These are phyloP conservation scores for Forbesichthys papilliferus DNA, from an alignment of 2,113 vertebrate genomes.

Conservation along the genomic window DNA sequence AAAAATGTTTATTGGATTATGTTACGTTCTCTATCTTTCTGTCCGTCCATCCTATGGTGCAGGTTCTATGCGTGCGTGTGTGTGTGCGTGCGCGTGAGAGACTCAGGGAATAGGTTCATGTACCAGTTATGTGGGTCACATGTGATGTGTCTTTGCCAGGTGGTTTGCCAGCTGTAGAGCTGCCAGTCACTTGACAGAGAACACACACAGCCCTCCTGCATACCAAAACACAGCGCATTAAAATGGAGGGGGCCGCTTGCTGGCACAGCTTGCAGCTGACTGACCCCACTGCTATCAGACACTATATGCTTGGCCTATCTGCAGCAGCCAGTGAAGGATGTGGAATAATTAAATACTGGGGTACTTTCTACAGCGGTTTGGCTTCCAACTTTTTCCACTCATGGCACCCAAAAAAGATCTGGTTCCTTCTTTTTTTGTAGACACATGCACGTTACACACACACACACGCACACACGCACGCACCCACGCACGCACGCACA, in stretches of 20 bases:
- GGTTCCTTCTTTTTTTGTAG: too few species aligned
- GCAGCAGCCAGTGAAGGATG: constrained; percentile 6
- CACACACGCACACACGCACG: constrained; percentile 24
- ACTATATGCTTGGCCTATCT: not conserved
- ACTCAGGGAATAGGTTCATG: constrained; percentile 46
- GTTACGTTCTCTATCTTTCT: not conserved
- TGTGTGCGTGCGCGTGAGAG: constrained; percentile 57
- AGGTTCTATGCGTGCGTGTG: constrained; percentile 33
- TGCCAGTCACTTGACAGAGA: constrained; percentile 58
- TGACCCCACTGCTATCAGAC: not conserved
- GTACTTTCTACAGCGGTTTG: too few species aligned
- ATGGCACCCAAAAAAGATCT: too few species aligned
- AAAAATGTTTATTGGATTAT: too few species aligned
- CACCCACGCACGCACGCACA: constrained; percentile 29
- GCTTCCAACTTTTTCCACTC: too few species aligned
- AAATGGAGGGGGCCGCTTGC: constrained; percentile 32
- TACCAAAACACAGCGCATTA: constrained; percentile 42
- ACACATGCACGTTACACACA: constrained; percentile 49
- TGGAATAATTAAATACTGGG: constrained; percentile 1
- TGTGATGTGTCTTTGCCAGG: constrained; percentile 65
- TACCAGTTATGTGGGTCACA: constrained; percentile 61
- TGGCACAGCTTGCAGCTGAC: constrained; percentile 15
- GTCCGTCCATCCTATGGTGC: not conserved
- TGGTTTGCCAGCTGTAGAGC: constrained; percentile 68
- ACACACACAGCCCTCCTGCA: constrained; percentile 43